Base-by-base conservation (phyloP, 2,888 invertebrate genomes). In the Cheilosia variabilis region DNA sequence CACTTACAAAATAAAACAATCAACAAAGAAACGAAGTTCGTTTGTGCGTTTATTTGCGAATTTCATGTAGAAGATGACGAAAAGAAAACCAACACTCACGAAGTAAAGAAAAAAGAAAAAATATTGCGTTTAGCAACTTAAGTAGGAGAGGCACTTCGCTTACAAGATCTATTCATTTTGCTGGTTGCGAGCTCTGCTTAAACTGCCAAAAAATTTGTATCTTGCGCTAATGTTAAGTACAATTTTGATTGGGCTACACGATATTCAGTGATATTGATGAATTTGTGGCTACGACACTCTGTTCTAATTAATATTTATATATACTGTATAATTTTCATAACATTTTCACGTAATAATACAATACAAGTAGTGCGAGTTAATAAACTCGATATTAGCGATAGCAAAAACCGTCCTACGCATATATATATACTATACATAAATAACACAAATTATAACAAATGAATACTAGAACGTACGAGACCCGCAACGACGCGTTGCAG, bases 401-500 rank as follows among this genome's bases (percentile, higher is more conserved):
- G 5, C n/a, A 63, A 63, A 72, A 69, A 45, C 43, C 68, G 57
- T 24, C 15, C 43, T 4, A 55, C 19, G n/a, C 43, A 68, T 45
- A 34, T 50, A 50, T 24, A 27, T 34, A 34, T 50, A 55, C 9
- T 31, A 31, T 57, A 60, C 57, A 75, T 53, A 75, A 50, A 69
- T 79, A 69, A 77, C 31, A 60, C 63, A 83, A 83, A 82, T 57
- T 69, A 76, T 69, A 80, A 84, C 57, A 72, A 81, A 81, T 72
- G 72, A 86, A 86, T 72, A 81, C 72, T 81, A 84, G 27, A 69
- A 83, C 37, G 24, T 71, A 72, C 22, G 50, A 73, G 65, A 80
- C 24, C 63, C 66, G 76, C 66, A 69, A 52, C 19, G 24, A 37
- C 43, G 24, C 81, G 66, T 68, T 65, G 58, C 45, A 86, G 66